These are phyloP conservation scores for Polypedilum pembai DNA, from an alignment of 1,140 invertebrate species.

Conservation along the genomic window DNA sequence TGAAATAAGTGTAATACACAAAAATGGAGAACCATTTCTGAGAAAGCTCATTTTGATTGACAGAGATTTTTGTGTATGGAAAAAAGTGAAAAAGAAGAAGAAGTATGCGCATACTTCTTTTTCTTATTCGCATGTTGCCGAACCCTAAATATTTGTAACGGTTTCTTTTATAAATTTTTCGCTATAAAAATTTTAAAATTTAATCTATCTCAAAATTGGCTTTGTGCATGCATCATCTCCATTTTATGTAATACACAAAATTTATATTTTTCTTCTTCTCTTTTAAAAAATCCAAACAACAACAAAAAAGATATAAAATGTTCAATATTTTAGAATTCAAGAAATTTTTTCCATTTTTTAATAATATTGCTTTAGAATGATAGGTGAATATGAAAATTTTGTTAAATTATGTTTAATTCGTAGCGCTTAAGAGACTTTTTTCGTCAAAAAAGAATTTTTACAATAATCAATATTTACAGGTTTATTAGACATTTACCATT, in stretches of 20 bases:
- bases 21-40: too few species aligned
- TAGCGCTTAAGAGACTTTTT: conserved; percentile 26
- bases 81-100: too few species aligned
- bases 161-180: too few species aligned
- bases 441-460: conserved; percentile 25
- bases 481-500: conserved; percentile 28
- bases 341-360: conserved; percentile 5
- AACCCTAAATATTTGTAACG: too few species aligned
- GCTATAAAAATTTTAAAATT: too few species aligned
- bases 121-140: too few species aligned
- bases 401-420: conserved; percentile 4
- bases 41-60: too few species aligned
- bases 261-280: background rate
- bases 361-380: background rate
- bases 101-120: too few species aligned
- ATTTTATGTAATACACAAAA: background rate
- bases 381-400: conserved; percentile 15
- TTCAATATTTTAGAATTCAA: conserved; percentile 3
- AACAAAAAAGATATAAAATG: background rate
- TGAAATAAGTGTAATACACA: background rate
- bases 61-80: too few species aligned
- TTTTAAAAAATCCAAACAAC: background rate
- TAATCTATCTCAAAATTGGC: too few species aligned
- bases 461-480: conserved; percentile 28
- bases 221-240: too few species aligned